Conservation (phyloP, 2,888 invertebrate genomes). For the Hofmannophila pseudospretella region DNA sequence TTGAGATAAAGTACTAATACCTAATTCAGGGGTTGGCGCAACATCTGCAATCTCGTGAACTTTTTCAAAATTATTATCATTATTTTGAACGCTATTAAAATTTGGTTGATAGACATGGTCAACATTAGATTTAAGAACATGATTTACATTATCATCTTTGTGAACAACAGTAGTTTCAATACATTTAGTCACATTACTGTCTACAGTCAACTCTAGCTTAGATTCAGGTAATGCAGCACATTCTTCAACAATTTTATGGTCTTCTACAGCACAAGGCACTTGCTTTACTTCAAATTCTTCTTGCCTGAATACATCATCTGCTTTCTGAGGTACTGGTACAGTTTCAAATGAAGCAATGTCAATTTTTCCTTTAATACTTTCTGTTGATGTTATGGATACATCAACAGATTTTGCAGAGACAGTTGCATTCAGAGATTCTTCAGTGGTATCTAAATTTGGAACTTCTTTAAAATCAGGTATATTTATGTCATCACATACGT, state of each 20-base stretch:
- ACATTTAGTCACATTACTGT: background rate
- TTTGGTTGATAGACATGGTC: background rate
- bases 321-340: background rate
- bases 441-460: slow-evolving; percentile 1
- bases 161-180: background rate
- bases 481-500: background rate
- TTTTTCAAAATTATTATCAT: slow-evolving; percentile 1
- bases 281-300: slow-evolving; percentile 5
- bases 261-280: background rate
- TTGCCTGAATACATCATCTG: background rate
- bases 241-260: background rate
- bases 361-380: background rate
- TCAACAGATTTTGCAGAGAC: slow-evolving; percentile 4
- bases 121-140: background rate
- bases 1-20: slow-evolving; percentile 9
- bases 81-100: background rate
- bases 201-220: background rate
- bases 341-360: background rate
- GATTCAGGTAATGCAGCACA: background rate
- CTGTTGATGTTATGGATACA: slow-evolving; percentile 3
- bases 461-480: background rate
- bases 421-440: slow-evolving; percentile 1
- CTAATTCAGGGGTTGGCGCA: background rate
- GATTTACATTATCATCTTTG: background rate
- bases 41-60: background rate